Base-by-base conservation (phyloP, 2,888 invertebrate species). In the Drosophila macrospina region DNA sequence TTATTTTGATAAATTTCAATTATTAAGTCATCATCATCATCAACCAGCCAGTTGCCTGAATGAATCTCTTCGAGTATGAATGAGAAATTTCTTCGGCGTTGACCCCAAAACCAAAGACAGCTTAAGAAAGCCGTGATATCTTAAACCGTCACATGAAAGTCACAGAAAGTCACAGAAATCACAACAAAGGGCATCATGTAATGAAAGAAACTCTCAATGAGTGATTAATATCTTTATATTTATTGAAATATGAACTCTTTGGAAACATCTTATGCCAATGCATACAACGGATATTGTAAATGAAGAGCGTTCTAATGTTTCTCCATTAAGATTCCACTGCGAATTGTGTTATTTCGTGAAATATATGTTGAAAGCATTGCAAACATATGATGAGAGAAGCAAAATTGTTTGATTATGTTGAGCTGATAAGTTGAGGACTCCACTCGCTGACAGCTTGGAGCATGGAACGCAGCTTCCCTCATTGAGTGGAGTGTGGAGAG, bases 1-100 rank as follows among this genome's bases (percentile, higher is more conserved):
- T 71, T 67, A 81, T 81, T 72, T 86, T 75, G 75, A 85, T 86
- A 65, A 75, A 86, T 84, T 81, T 81, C 71, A 80, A 73, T 84
- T 81, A 84, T 86, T 74, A 73, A 84, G 78, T 67, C 68, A 78
- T 79, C 75, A 73, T 69, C 66, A 67, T 76, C 39, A 67, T 52
- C 59, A 55, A 37, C 55, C 24, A 39, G 7, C 26, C 41, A 26
- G 32, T 42, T 51, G 57, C 28, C 42, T 78, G 69, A 82, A 81
- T 79, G 77, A 74, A 44, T 6, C 47, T 34, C 28, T 16, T 41
- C 6, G 55, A 37, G 52, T 63, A 69, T 81, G 84, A 77, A 82
- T 73, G 65, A 65, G 61, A 26, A 39, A 47, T 42, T 37, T 56
- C 36, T 65, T 32, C 7, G 50, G 16, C 16, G 41, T 32, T 16